A percentile compares a stretch with the other conserved stretches of the same genome.
Evolutionary conservation across 37 sponge, comb jelly and placozoan species (phyloP).

Genomic region (Tethya wilhelma): DNA sequence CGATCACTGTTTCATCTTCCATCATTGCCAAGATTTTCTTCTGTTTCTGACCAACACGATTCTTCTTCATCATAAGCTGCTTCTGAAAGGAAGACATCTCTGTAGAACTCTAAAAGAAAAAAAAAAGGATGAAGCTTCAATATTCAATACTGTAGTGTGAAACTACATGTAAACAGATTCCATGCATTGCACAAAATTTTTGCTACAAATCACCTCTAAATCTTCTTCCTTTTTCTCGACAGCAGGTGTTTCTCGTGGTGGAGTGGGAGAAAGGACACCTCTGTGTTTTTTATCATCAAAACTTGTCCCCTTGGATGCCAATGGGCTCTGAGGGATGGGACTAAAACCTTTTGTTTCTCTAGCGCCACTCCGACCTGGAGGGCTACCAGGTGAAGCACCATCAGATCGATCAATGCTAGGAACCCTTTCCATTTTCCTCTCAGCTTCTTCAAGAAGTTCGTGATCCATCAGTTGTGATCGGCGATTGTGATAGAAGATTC

Average conservation of each 20-base stretch:
- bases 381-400: not conserved
- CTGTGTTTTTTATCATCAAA: no score
- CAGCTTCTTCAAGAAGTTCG: conserved; percentile 17
- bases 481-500: conserved; percentile 62
- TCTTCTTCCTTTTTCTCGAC: no score
- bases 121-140: not conserved
- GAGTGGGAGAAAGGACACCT: no score
- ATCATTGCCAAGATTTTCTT: conserved; percentile 71
- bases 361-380: not conserved
- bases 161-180: no score
- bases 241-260: no score
- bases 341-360: not conserved
- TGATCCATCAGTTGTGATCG: conserved; percentile 43
- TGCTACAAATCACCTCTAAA: no score
- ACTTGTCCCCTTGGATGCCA: not conserved
- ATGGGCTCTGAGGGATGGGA: not conserved
- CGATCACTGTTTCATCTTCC: conserved; percentile 58
- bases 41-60: conserved; percentile 7
- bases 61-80: conserved; percentile 10
- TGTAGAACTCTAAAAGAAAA: not conserved
- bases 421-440: no score
- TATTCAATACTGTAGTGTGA: not conserved
- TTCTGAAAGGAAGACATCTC: conserved; percentile 26
- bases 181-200: no score
- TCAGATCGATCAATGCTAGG: conserved; percentile 8